A percentile compares a stretch with the other conserved stretches of the same genome.
Evolutionary conservation across 2,888 invertebrate genomes (phyloP).

Genomic region (Thumatha senex): DNA sequence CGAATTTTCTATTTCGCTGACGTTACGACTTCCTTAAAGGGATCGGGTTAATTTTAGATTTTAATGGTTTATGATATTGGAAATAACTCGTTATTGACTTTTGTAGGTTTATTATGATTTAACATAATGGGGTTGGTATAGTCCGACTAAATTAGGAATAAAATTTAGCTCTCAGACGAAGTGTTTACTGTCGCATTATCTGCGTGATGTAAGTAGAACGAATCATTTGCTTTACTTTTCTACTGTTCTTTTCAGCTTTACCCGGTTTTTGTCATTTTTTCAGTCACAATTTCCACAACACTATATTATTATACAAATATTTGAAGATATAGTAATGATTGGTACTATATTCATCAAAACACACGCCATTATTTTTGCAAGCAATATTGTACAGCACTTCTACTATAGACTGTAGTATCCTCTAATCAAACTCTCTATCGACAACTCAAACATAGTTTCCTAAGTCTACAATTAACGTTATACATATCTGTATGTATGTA

Average conservation of each 20-base stretch:
- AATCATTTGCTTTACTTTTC: too few relatives aligned
- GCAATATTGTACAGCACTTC: constrained; percentile 1
- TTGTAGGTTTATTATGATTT: not conserved
- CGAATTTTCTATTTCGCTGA: constrained; percentile 46
- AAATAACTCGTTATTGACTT: not conserved
- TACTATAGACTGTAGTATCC: constrained; percentile 13
- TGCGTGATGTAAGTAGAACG: too few relatives aligned
- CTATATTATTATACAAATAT: too few relatives aligned
- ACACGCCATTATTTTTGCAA: constrained; percentile 8
- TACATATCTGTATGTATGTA: constrained; percentile 38
- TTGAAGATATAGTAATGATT: too few relatives aligned
- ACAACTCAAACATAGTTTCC: constrained; percentile 31
- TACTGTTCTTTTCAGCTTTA: too few relatives aligned
- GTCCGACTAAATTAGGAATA: too few relatives aligned
- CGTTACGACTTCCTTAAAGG: constrained; percentile 49
- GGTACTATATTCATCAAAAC: too few relatives aligned
- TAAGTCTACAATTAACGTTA: constrained; percentile 41
- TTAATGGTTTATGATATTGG: constrained; percentile 14
- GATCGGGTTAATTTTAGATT: constrained; percentile 31
- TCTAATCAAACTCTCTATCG: constrained; percentile 24
- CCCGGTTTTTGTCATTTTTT: too few relatives aligned
- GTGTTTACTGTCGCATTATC: too few relatives aligned
- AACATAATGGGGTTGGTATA: not conserved
- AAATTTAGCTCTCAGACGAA: too few relatives aligned
- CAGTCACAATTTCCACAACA: too few relatives aligned